These are phyloP conservation scores for Meghimatium bilineatum DNA, from an alignment of 2,888 invertebrate species.

Conservation along the genomic window DNA sequence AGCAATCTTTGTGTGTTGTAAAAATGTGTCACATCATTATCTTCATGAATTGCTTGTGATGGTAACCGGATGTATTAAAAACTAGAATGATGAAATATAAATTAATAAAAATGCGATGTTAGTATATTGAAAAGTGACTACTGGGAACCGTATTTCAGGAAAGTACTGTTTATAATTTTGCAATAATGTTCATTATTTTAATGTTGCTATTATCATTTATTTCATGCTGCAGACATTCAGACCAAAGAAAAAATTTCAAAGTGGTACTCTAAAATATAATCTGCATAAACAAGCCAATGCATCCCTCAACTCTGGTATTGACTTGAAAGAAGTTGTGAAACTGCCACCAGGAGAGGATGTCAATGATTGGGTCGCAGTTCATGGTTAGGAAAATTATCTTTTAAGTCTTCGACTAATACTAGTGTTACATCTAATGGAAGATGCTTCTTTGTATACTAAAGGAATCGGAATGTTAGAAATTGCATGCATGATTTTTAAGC, in stretches of 20 bases:
- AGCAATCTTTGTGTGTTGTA: too few relatives aligned
- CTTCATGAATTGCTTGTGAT: too few relatives aligned
- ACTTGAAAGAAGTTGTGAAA: constrained; percentile 87
- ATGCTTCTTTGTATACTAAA: too few relatives aligned
- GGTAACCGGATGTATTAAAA: too few relatives aligned
- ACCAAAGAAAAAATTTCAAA: constrained; percentile 90
- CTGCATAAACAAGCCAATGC: constrained; percentile 94
- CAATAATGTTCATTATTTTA: neutral
- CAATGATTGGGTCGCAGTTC: constrained; percentile 95
- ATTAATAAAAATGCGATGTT: too few relatives aligned
- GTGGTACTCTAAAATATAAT: constrained; percentile 90
- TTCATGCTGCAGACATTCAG: constrained; percentile 85
- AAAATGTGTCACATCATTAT: too few relatives aligned
- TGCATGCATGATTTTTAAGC: too few relatives aligned
- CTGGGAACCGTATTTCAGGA: neutral
- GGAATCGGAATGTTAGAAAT: too few relatives aligned
- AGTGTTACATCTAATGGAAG: too few relatives aligned
- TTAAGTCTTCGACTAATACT: neutral
- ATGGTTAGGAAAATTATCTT: constrained; percentile 81
- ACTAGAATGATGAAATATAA: too few relatives aligned
- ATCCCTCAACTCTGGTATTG: constrained; percentile 91
- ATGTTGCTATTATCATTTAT: neutral
- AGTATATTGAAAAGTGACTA: too few relatives aligned
- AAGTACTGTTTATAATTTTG: neutral
- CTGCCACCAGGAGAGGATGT: constrained; percentile 87